Base-by-base conservation (phyloP, 2,113 vertebrate species). In the Lamprotornis superbus region DNA sequence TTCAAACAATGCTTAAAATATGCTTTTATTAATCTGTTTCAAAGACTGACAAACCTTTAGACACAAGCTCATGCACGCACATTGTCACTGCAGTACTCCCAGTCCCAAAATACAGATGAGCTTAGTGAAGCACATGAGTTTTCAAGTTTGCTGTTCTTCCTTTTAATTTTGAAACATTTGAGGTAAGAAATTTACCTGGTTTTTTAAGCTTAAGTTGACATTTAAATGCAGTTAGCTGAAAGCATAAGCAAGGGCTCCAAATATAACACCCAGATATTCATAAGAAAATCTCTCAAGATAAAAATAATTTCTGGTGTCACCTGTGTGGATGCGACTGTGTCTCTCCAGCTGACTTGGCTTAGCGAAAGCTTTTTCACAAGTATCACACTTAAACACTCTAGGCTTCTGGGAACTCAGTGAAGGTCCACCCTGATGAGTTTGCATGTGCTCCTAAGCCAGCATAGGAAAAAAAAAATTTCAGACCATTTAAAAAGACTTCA, bases 271-370 rank as follows among this genome's bases (percentile, higher is more conserved):
- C 8, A 39, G 4, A 37, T n/a, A 68, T 7, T 47, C 4, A 11
- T 9, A 20, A 83, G 27, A 69, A 91, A 80, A 84, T 20, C 9
- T 14, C 20, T 21, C 3, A 6, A 85, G 35, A 65, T 9, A 33
- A 68, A 67, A 89, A 22, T 33, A 20, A 46, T 64, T 78, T 78
- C 61, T 59, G 37, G 21, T 13, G 15, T 95, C 96, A 99, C 99
- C 99, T 98, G 99, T 99, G 95, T 99, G 99, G 65, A 99, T 99
- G 55, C 99, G 98, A 95, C 99, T 99, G 80, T 99, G 99, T 74
- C 99, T 98, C 97, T 99, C 99, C 96, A 99, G 98, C 95, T 99
- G 99, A 97, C 99, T 99, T 30, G 99, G 99, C 74, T 99, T 99
- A 78, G 99, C 98, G 1, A 99, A 99, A 11, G 99, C 99, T 97